These are phyloP conservation scores for Apoda limacodes DNA, from an alignment of 2,888 invertebrate species.

Conservation along the genomic window DNA sequence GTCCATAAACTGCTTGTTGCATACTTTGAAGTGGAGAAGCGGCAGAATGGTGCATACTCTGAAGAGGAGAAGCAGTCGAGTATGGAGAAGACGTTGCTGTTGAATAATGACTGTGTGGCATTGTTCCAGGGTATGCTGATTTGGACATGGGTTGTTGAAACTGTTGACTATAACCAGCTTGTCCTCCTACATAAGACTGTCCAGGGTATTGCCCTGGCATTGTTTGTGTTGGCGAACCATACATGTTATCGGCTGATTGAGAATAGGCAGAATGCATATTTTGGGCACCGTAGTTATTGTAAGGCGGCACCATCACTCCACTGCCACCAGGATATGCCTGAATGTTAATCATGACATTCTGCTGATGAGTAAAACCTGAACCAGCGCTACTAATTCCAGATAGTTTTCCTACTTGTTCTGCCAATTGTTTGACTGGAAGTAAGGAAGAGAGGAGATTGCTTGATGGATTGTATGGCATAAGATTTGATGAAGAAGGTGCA, in stretches of 20 bases:
- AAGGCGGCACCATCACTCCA: constrained; percentile 60
- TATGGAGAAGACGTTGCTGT: constrained; percentile 35
- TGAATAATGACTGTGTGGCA: constrained; percentile 34
- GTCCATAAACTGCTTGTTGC: constrained; percentile 57
- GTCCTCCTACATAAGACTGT: constrained; percentile 40
- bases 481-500: constrained; percentile 32
- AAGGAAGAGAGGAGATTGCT: constrained; percentile 48
- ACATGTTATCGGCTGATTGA: constrained; percentile 43
- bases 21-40: constrained; percentile 54
- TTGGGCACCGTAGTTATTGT: constrained; percentile 41
- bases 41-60: constrained; percentile 56
- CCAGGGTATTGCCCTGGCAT: constrained; percentile 44
- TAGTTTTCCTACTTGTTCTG: constrained; percentile 60
- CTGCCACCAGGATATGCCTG: constrained; percentile 71
- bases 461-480: constrained; percentile 47
- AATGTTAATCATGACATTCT: constrained; percentile 74
- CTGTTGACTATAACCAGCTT: constrained; percentile 39
- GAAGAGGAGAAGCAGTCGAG: constrained; percentile 45
- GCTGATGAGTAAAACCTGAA: constrained; percentile 67
- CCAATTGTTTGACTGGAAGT: constrained; percentile 56
- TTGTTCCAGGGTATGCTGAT: constrained; percentile 37
- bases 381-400: constrained; percentile 37
- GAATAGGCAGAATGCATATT: constrained; percentile 50
- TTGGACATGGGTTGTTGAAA: constrained; percentile 41
- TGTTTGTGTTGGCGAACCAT: constrained; percentile 40